phyloP scores from a whole-genome alignment of 2,113 vertebrate genomes.

The Chrysochloris asiatica region DNA sequence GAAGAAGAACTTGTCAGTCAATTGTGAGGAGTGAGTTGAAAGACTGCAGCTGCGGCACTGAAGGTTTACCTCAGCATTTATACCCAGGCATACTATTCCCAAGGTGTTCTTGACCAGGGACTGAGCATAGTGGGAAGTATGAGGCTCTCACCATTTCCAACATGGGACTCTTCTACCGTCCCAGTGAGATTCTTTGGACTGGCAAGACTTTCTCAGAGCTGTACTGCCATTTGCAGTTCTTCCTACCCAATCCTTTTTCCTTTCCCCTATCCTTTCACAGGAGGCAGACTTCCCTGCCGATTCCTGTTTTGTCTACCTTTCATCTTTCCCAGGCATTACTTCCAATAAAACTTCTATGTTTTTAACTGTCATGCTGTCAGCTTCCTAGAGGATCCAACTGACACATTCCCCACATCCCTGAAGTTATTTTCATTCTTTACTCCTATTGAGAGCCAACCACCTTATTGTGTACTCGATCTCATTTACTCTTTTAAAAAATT shows the following conservation, averaged over 20 bases:
- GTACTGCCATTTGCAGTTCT: neutral
- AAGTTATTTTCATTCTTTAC: slow-evolving; percentile 1
- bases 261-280: neutral
- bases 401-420: neutral
- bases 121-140: neutral
- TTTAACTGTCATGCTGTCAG: neutral
- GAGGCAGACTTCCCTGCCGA: neutral
- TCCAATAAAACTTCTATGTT: neutral
- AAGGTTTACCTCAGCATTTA: neutral
- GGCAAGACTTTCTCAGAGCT: neutral
- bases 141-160: neutral
- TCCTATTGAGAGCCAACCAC: neutral
- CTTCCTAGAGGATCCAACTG: neutral
- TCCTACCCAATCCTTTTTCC: neutral
- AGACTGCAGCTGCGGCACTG: neutral
- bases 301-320: neutral
- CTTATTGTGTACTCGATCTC: neutral
- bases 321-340: neutral
- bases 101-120: neutral
- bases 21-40: neutral
- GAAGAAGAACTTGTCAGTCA: neutral
- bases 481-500: no score
- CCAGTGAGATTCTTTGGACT: neutral
- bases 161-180: neutral
- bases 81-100: neutral